Base-by-base conservation (phyloP, 2,113 vertebrate genomes). In the Paracanthobrama guichenoti region DNA sequence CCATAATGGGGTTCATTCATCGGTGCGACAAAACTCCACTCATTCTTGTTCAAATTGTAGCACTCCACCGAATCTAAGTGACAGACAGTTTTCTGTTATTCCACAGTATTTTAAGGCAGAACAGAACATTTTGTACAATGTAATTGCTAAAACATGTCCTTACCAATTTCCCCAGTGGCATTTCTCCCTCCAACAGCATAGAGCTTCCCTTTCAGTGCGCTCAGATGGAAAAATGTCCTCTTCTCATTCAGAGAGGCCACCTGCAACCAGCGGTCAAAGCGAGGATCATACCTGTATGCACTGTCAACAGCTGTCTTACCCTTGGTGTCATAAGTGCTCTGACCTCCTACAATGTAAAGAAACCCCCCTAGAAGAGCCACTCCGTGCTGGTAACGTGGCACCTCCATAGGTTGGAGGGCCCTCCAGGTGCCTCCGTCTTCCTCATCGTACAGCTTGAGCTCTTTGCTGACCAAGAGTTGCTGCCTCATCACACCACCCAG, bases 301-400 rank as follows among this genome's bases (percentile, higher is more conserved):
- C 91, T 95, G 90, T 95, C 95, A 10, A 95, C 94, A 44, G 95
- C 95, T 0, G 95, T 96, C 89, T 96, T 96, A 1, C 95, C 95
- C 78, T 96, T 96, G 86, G 95, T 96, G 91, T 96, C 95, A 4
- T 96, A 96, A 1, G 94, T 96, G 84, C 93, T 95, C 88, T 96
- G 95, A 48, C 95, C 95, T 80, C 95, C 95, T 5, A 96, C 95
- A 10, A 96, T 95, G 78, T 94, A 96, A 84, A 96, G 94, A 83
- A 96, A 96, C 39, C 92, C 94, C 0, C 95, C 94, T 1, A 95
- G 90, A 11, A 96, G 91, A 64, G 95, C 95, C 67, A 96, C 92
- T 0, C 95, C 95, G 10, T 96, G 95, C 88, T 96, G 95, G 76
- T 96, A 96, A 10, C 95, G 92, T 0, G 95, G 95, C 44, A 88